Evolutionary conservation across 2,888 invertebrate genomes (phyloP).

Genomic region (Trichacis sp.): DNA sequence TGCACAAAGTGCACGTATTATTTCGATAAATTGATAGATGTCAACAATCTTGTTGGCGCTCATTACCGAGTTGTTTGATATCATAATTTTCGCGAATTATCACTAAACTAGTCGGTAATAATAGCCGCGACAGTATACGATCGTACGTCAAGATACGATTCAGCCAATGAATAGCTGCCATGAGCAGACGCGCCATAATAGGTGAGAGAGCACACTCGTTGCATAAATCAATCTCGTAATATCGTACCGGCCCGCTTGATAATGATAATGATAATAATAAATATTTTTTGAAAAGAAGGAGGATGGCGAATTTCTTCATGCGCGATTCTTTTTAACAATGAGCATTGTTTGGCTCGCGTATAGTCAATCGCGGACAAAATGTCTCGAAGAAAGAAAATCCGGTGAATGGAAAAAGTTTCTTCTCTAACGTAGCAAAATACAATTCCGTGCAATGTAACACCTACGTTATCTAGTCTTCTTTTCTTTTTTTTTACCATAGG

Average conservation of each 20-base stretch:
- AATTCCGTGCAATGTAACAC: too few species aligned
- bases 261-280: too few species aligned
- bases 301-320: neutral
- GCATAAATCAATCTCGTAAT: conserved; percentile 3
- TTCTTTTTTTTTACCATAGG: neutral
- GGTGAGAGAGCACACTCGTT: conserved; percentile 5
- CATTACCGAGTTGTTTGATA: conserved; percentile 3
- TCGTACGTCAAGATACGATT: conserved; percentile 4
- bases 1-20: neutral
- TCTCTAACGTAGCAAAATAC: too few species aligned
- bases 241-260: conserved; percentile 3
- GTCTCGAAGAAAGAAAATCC: neutral
- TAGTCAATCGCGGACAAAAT: neutral
- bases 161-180: conserved; percentile 12
- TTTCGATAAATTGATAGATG: neutral
- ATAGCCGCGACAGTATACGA: neutral
- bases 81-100: conserved; percentile 4
- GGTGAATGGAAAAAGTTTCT: too few species aligned
- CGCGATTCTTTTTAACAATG: neutral
- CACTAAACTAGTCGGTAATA: conserved; percentile 2
- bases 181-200: conserved; percentile 10
- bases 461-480: too few species aligned
- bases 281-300: too few species aligned
- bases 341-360: neutral
- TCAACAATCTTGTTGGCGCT: neutral